phyloP scores from a whole-genome alignment of 2,113 vertebrate species.

The Herpailurus yagouaroundi region DNA sequence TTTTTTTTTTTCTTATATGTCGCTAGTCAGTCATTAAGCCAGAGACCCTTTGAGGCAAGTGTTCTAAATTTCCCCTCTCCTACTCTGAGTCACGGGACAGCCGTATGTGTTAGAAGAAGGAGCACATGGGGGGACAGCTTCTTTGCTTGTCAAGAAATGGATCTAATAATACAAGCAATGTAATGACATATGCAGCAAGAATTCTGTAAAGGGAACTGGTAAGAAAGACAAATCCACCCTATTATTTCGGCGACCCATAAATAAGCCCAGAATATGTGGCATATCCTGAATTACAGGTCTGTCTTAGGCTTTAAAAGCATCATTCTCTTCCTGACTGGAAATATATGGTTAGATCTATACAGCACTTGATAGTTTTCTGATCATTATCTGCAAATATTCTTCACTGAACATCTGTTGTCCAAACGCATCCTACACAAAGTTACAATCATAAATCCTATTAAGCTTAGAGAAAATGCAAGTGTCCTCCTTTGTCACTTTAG shows the following conservation, averaged over 20 bases:
- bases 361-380: conserved; percentile 28
- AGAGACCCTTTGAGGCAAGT: background rate
- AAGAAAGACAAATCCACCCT: background rate
- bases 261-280: conserved; percentile 30
- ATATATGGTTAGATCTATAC: background rate
- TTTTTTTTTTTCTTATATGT: background rate
- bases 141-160: background rate
- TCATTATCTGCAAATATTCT: conserved; percentile 16
- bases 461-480: conserved; percentile 9
- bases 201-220: background rate
- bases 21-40: background rate
- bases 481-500: background rate
- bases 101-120: background rate
- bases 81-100: background rate
- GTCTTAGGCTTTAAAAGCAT: conserved; percentile 32
- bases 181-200: background rate
- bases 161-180: background rate
- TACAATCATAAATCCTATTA: conserved; percentile 21
- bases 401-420: conserved; percentile 18
- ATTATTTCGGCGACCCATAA: background rate
- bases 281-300: conserved; percentile 42
- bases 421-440: background rate
- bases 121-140: background rate
- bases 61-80: background rate
- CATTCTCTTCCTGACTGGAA: background rate